Evolutionary conservation across 2,113 vertebrate species (phyloP), one percentile per base, ranked within the genome.

Genomic region (Rhombomys opimus): DNA sequence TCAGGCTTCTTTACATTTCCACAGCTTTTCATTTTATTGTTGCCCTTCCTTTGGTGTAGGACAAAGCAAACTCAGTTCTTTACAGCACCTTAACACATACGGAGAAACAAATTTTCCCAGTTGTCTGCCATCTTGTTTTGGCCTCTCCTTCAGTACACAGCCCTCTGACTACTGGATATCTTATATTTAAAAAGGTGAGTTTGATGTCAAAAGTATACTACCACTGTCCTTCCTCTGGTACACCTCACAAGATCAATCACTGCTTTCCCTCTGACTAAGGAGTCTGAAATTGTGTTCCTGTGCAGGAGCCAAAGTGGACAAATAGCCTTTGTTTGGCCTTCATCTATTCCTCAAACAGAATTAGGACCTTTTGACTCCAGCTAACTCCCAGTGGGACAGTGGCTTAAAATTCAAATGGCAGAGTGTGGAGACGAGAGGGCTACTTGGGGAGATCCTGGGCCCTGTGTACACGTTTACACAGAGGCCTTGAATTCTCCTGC

Each of bases 291-390:
- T 50, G 52, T 70, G 70, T 82, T 72, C 75, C 89, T 63, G 38
- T 15, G 59, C 80, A 86, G 68, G 68, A 93, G 77, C 84, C 68
- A 94, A 57, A 77, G 41, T 92, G 85, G 57, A 76, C 88, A 96
- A 96, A 97, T n/a, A 80, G 52, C 11, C 9, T n/a, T 85, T 94
- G 52, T 94, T 96, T 96, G 85, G 90, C 67, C 27, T 59, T 25
- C 35, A 52, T 77, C 0, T 80, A 97, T 82, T 70, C 61, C 67
- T 92, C 96, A 96, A 80, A 97, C 65, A 93, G 2, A 54, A 20
- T 70, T 27, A 89, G 81, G 61, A 94, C 46, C 30, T 38, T 81
- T 57, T 17, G n/a, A 94, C 65, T 77, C 72, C 38, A 32, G 86
- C 57, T n/a, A 68, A 52, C 30, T 86, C 95, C 63, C 54, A 0